Evolutionary conservation across 2,797 vertebrate species (phyloP), one percentile per base, ranked within the genome.

Genomic region (Enteromius viviparus): DNA sequence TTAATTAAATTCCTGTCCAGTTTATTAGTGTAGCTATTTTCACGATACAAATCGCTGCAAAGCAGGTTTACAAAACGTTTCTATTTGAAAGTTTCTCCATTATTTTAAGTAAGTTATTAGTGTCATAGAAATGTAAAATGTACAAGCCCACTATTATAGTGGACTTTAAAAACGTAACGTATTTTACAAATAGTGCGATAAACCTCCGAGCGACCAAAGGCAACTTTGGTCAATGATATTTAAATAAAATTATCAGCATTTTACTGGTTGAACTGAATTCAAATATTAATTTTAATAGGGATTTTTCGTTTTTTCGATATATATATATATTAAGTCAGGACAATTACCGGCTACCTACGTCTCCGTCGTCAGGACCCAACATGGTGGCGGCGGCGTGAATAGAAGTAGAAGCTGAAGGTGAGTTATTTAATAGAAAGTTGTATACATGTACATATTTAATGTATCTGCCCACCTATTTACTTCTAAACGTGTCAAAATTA

Each of bases 371-470:
- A 74, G 80, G 70, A 74, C 80, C 80, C 70, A 64, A 40, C 74
- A 81, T 81, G 80, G 80, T 65, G 51, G 19, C 19, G 51, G 19
- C 19, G 26, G 26, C 26, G 26, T 62, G 37, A 15, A 2, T 51
- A 14, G 5, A 65, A 11, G 8, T 2, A 34, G 23, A 72, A 40
- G 3, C n/a, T 75, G 80, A 81, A 81, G 80, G 80, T 74, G 69
- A 74, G 80, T 51, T 15, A 47, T 12, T 29, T 3, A 23, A 23
- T 17, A 8, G 7, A 15, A n/a, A 15, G 2, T 11, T 42, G 21
- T 58, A 26, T 69, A 14, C 5, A 19, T 29, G 37, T 29, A 4
- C 9, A 12, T 1, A 58, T 17, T 21, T 21, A 0, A 40, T 76
- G 58, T 5, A 1, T 40, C 6, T 23, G 2, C 34, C 14, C 6